Percentiles rank a stretch among this genome's conserved stretches.
Evolutionary conservation across 2,797 vertebrate species (phyloP).

Genomic region (Chaunax sp.): DNA sequence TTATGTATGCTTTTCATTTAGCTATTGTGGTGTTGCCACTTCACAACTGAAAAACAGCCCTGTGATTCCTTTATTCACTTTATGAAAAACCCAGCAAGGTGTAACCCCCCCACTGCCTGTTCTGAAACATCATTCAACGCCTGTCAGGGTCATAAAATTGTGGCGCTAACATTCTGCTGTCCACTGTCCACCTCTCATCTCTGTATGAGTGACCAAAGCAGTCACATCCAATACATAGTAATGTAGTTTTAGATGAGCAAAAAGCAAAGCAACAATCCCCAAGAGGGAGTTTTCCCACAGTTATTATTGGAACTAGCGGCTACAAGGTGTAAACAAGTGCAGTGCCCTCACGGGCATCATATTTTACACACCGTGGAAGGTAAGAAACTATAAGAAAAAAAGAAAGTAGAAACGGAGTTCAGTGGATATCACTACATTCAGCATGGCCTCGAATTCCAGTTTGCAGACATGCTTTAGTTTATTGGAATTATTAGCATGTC

Average conservation of each 20-base stretch:
- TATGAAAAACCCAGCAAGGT: background rate
- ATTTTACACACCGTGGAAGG: background rate
- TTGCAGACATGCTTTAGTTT: too few species aligned
- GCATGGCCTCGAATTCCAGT: too few species aligned
- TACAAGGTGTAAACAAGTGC: conserved; percentile 9
- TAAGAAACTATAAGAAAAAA: background rate
- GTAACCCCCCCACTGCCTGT: background rate
- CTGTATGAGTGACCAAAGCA: too few species aligned
- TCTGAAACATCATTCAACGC: background rate
- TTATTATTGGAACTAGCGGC: conserved; percentile 10
- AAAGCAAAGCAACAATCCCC: conserved; percentile 1
- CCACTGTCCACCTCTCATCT: too few species aligned
- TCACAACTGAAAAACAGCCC: background rate
- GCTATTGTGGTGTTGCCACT: background rate
- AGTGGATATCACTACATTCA: background rate
- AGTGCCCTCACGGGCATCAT: conserved; percentile 3
- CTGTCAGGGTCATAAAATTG: background rate
- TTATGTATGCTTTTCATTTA: background rate
- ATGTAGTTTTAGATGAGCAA: conserved; percentile 11
- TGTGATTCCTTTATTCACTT: background rate
- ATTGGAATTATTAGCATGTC: background rate
- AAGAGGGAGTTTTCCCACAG: conserved; percentile 7
- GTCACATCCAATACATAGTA: background rate
- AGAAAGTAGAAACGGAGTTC: conserved; percentile 9
- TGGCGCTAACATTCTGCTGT: background rate